These are phyloP conservation scores for Cryptoprocta ferox DNA, from an alignment of 2,797 vertebrate genomes.

Conservation along the genomic window DNA sequence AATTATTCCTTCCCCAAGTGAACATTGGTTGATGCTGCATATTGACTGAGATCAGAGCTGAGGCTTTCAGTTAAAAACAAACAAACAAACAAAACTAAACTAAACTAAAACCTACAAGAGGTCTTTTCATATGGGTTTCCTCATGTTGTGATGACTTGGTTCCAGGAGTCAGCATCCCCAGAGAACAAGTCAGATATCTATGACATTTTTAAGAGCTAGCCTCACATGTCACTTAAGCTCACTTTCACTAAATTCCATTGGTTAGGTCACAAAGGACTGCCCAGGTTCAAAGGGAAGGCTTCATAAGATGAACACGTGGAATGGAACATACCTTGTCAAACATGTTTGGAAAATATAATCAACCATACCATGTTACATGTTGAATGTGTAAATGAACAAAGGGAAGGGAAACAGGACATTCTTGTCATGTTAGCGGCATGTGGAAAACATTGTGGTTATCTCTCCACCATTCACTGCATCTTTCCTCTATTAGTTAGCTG, in stretches of 20 bases:
- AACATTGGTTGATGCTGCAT: not conserved
- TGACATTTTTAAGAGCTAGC: not conserved
- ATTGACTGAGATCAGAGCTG: not conserved
- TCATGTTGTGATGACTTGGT: not conserved
- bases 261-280: not conserved
- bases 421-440: not conserved
- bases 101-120: not conserved
- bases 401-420: not conserved
- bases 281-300: not conserved
- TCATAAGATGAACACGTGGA: not conserved
- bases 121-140: not conserved
- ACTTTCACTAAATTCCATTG: not conserved
- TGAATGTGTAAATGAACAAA: not conserved
- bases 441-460: not conserved
- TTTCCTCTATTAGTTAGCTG: not conserved
- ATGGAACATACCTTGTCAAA: not conserved
- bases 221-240: not conserved
- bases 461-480: not conserved
- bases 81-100: not conserved
- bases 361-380: not conserved
- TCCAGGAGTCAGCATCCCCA: too few species aligned
- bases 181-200: not conserved
- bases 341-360: not conserved
- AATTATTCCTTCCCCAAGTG: not conserved
- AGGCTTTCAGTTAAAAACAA: not conserved